A percentile compares a stretch with the other conserved stretches of the same genome.
These are phyloP conservation scores for Aphaenogaster rudis DNA, from an alignment of 1,140 invertebrate genomes.

Conservation along the genomic window DNA sequence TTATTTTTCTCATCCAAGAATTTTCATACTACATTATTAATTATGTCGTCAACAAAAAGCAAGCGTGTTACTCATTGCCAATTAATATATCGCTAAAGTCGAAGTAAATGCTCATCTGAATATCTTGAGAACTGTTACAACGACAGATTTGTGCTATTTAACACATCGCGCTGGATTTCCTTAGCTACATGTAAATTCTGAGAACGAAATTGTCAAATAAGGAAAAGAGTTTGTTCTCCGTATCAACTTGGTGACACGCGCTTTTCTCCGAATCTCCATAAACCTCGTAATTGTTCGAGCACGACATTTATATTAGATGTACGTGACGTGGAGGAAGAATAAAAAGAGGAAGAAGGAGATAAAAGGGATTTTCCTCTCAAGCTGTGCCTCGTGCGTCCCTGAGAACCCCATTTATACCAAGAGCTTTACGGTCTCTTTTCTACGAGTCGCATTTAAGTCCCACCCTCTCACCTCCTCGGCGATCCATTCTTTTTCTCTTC, in stretches of 20 bases:
- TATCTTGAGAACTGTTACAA: background rate
- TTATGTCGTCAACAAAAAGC: background rate
- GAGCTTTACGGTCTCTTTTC: slow-evolving; percentile 70
- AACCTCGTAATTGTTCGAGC: slow-evolving; percentile 44
- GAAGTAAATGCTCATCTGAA: background rate
- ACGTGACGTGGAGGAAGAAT: slow-evolving; percentile 63
- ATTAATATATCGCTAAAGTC: background rate
- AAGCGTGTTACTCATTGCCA: background rate
- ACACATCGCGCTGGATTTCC: background rate
- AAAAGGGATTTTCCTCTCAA: slow-evolving; percentile 68
- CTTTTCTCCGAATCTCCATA: slow-evolving; percentile 4
- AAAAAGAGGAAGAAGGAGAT: slow-evolving; percentile 61
- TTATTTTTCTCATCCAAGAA: background rate
- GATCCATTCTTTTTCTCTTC: slow-evolving; percentile 42
- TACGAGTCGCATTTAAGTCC: slow-evolving; percentile 64
- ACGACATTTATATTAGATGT: slow-evolving; percentile 34
- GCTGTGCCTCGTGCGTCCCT: slow-evolving; percentile 62
- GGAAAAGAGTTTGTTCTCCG: background rate
- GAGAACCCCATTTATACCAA: slow-evolving; percentile 74
- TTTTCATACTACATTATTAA: background rate
- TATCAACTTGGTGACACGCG: background rate
- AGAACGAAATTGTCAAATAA: background rate
- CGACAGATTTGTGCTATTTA: background rate
- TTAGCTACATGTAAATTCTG: background rate
- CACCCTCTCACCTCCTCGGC: slow-evolving; percentile 11